Conservation (phyloP, 2,113 vertebrate genomes). For the Rafetus swinhoei region DNA sequence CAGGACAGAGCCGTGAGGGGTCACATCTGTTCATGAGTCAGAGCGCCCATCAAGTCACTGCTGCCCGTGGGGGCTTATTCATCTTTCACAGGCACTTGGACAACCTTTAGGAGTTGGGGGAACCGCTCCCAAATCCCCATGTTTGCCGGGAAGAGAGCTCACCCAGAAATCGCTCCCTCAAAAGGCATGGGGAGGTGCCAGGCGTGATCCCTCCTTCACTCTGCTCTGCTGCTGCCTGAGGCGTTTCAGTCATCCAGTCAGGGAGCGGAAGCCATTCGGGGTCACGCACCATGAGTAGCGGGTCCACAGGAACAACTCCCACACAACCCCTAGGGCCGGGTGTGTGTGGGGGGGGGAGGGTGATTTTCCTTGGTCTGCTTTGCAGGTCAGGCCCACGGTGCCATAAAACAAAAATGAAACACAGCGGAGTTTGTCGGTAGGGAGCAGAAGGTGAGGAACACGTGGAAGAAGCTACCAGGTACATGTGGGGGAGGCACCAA, state of each 20-base stretch:
- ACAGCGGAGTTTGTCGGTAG: background rate
- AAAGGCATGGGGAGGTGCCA: too few relatives aligned
- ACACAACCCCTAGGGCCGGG: background rate
- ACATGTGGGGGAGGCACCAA: background rate
- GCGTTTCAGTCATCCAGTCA: background rate
- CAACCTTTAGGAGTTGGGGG: background rate
- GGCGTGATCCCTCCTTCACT: too few relatives aligned
- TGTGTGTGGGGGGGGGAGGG: too few relatives aligned
- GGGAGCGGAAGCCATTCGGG: background rate
- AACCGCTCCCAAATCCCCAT: background rate
- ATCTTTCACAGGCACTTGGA: background rate
- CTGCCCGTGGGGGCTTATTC: background rate
- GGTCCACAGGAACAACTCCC: background rate
- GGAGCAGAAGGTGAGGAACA: background rate
- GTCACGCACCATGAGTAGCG: background rate
- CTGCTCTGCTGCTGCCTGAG: background rate
- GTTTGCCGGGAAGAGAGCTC: background rate
- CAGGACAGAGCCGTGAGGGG: background rate
- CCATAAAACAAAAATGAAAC: background rate
- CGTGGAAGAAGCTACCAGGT: background rate
- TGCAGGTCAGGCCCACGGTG: background rate
- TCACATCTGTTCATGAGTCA: background rate
- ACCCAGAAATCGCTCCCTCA: background rate
- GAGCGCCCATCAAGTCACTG: background rate
- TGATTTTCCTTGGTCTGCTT: background rate